Evolutionary conservation across 2,113 vertebrate species (phyloP), one percentile per base, ranked within the genome.

Genomic region (Chionodraco myersi): DNA sequence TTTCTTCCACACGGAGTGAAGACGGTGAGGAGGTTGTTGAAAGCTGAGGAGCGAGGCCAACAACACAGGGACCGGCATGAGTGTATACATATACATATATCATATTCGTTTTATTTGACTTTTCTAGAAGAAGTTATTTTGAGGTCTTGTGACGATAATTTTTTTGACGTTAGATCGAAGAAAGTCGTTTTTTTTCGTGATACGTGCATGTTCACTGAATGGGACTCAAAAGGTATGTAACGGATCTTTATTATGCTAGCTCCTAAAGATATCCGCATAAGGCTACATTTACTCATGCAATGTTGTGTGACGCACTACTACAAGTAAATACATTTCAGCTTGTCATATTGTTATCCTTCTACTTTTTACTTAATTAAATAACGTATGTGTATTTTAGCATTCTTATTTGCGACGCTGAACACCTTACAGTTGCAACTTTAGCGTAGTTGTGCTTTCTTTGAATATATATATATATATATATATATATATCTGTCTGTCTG

Each of bases 151-250:
- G 21, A 65, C 56, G 53, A 48, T 41, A 56, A 36, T 21, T 44
- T 52, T 5, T 4, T 13, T 23, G 45, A 62, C 36, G 6, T 56
- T 36, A 10, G 49, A 36, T 45, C 16, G 16, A 45, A 68, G 21
- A 21, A 51, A 51, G 18, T 13, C 12, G 2, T 34, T 60, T 6
- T 14, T 14, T 49, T 18, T n/a, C 70, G 63, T 41, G 30, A 45
- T n/a, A 59, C 57, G 76, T 36, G 21, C 21, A 21, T 21, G 23
- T 56, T 61, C 78, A 73, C 77, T 89, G 91, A 85, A 88, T 91
- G 90, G 88, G 88, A 90, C 73, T 76, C 52, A 75, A 58, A 72
- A 91, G 93, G 93, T 93, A 72, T 56, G 92, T 92, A 52, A 71
- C 14, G 61, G 3, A 60, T 34, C 63, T 82, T 30, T 73, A 44